Percentiles rank a stretch among this genome's conserved stretches.
Evolutionary conservation across 2,888 invertebrate species (phyloP).

Genomic region (Terebella lapidaria): DNA sequence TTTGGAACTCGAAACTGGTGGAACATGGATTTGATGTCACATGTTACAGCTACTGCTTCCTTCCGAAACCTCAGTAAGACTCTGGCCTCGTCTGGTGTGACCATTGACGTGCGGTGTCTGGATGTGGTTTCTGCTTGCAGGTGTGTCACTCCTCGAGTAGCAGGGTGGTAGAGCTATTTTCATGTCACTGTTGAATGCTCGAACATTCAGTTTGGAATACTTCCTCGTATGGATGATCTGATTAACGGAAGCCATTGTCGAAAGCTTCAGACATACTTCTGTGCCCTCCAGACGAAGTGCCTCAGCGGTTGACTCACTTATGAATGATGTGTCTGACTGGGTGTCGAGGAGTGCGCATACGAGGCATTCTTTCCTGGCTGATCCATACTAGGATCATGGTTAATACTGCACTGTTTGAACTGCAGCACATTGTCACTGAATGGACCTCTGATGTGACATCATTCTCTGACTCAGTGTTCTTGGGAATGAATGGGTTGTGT

Average conservation of each 20-base stretch:
- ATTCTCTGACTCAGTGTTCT: no score
- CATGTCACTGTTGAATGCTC: slow-evolving; percentile 7
- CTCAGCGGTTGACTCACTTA: slow-evolving; percentile 14
- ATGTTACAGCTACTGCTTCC: background rate
- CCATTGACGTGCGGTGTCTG: background rate
- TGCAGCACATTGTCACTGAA: no score
- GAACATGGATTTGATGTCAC: slow-evolving; percentile 10
- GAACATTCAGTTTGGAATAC: slow-evolving; percentile 17
- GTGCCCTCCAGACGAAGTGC: slow-evolving; percentile 10
- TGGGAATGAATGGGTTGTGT: no score
- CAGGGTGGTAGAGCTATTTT: slow-evolving; percentile 21
- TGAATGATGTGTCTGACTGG: slow-evolving; percentile 24
- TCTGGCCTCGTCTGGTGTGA: no score
- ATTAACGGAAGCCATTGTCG: slow-evolving; percentile 20
- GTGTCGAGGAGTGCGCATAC: slow-evolving; percentile 28
- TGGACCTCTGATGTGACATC: no score
- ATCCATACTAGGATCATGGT: no score
- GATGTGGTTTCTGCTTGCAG: slow-evolving; percentile 14
- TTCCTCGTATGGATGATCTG: slow-evolving; percentile 2
- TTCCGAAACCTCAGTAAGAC: background rate
- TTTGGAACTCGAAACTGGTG: slow-evolving; percentile 1
- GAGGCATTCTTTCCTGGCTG: no score
- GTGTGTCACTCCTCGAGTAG: slow-evolving; percentile 21
- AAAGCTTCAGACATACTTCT: slow-evolving; percentile 14
- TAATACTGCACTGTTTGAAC: no score